Conservation (phyloP, 2,797 vertebrate species). For the Alcedo quadribrachys region DNA sequence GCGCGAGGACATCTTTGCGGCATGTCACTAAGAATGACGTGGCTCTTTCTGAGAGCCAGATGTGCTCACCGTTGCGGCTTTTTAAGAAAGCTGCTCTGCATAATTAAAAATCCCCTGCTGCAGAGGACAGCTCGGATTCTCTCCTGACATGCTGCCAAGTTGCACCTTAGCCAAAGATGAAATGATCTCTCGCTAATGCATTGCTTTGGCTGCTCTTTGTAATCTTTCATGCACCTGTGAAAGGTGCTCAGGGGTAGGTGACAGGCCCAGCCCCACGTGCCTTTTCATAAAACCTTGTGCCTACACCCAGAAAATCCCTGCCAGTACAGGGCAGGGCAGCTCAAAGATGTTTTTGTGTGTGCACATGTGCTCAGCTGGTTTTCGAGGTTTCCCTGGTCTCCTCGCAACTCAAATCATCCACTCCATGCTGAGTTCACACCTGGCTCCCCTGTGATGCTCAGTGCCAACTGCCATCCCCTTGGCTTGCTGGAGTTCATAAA, state of each 20-base stretch:
- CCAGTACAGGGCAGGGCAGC: background rate
- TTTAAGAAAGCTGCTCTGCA: slow-evolving; percentile 47
- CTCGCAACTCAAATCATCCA: background rate
- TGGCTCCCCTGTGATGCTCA: background rate
- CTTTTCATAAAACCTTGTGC: background rate
- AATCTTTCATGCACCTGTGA: background rate
- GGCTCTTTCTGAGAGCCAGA: slow-evolving; percentile 12
- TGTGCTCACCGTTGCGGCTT: slow-evolving; percentile 15
- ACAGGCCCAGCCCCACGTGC: background rate
- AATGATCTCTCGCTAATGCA: background rate
- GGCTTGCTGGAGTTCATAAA: background rate
- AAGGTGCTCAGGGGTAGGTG: background rate
- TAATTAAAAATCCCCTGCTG: background rate
- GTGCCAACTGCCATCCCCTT: background rate
- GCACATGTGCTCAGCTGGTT: background rate
- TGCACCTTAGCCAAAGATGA: background rate
- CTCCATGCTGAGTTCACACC: background rate
- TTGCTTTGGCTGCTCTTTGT: slow-evolving; percentile 16
- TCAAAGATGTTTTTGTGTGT: background rate
- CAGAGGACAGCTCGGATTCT: background rate
- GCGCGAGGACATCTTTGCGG: background rate
- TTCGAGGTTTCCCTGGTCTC: background rate
- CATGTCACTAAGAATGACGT: background rate
- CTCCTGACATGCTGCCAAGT: background rate
- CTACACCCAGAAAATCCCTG: background rate